Conservation (phyloP, 2,113 vertebrate genomes). For the Ammodytes marinus region DNA sequence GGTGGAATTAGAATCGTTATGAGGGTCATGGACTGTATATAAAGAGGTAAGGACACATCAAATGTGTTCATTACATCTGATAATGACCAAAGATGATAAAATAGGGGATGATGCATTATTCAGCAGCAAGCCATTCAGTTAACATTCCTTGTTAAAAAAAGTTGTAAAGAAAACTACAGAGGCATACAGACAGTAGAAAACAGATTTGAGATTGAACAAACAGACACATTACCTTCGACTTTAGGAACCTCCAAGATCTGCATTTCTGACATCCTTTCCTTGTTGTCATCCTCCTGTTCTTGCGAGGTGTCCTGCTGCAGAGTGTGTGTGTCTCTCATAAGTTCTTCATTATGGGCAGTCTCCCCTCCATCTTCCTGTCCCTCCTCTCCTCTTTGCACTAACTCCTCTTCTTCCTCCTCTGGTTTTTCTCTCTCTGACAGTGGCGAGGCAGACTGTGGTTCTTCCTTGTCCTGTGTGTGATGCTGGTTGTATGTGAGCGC, state of each 20-base stretch:
- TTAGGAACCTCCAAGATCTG: conserved; percentile 48
- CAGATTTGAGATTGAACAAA: background rate
- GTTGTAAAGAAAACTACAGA: background rate
- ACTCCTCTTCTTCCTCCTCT: conserved; percentile 9
- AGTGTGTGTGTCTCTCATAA: background rate
- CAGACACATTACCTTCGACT: conserved; percentile 70
- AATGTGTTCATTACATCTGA: too few species aligned
- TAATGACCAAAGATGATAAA: too few species aligned
- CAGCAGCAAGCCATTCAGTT: background rate
- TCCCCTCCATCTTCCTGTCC: conserved; percentile 23
- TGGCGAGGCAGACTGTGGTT: conserved; percentile 21
- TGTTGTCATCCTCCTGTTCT: conserved; percentile 33
- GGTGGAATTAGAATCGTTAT: background rate
- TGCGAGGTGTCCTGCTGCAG: conserved; percentile 29
- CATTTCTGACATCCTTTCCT: conserved; percentile 42
- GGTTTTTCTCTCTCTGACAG: background rate
- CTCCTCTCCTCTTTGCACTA: conserved; percentile 2
- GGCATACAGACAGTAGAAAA: background rate
- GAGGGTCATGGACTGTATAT: too few species aligned
- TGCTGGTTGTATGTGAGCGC: conserved; percentile 22
- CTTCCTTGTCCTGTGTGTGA: conserved; percentile 36
- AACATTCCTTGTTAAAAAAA: background rate
- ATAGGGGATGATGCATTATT: too few species aligned
- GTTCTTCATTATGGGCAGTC: conserved; percentile 38
- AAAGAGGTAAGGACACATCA: too few species aligned